These are phyloP conservation scores for Therioaphis trifolii DNA, from an alignment of 2,888 invertebrate species.

Conservation along the genomic window DNA sequence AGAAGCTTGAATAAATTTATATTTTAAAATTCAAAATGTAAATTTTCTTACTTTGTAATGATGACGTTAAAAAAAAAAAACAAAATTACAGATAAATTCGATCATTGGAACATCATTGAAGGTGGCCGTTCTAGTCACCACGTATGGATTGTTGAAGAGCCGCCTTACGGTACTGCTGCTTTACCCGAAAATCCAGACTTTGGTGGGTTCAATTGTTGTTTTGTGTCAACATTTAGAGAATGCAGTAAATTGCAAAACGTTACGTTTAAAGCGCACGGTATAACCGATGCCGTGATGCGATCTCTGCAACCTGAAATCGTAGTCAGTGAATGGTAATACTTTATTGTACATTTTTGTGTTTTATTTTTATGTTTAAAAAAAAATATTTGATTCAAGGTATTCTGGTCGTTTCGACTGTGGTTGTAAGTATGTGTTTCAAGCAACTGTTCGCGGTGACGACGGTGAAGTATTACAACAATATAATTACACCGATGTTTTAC, in stretches of 20 bases:
- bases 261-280: slow-evolving; percentile 55
- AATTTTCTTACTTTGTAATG: no score
- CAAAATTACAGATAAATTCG: slow-evolving; percentile 25
- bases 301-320: slow-evolving; percentile 63
- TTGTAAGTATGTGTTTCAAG: slow-evolving; percentile 60
- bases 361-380: not conserved
- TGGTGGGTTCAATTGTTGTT: slow-evolving; percentile 60
- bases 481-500: slow-evolving; percentile 29
- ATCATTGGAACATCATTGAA: slow-evolving; percentile 55
- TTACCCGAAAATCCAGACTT: slow-evolving; percentile 63
- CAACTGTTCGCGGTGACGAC: slow-evolving; percentile 49
- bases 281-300: slow-evolving; percentile 62
- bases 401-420: slow-evolving; percentile 65
- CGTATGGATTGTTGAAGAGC: slow-evolving; percentile 62
- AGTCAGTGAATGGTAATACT: slow-evolving; percentile 64
- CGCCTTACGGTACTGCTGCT: slow-evolving; percentile 56
- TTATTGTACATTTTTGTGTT: not conserved
- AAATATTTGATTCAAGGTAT: slow-evolving; percentile 61
- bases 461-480: slow-evolving; percentile 30
- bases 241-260: slow-evolving; percentile 63
- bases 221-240: slow-evolving; percentile 63
- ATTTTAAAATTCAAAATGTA: no score
- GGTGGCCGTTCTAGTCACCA: no score
- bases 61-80: no score
- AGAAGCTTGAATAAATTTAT: no score